Base-by-base conservation (phyloP, 2,888 invertebrate species). In the Capitulum mitella region DNA sequence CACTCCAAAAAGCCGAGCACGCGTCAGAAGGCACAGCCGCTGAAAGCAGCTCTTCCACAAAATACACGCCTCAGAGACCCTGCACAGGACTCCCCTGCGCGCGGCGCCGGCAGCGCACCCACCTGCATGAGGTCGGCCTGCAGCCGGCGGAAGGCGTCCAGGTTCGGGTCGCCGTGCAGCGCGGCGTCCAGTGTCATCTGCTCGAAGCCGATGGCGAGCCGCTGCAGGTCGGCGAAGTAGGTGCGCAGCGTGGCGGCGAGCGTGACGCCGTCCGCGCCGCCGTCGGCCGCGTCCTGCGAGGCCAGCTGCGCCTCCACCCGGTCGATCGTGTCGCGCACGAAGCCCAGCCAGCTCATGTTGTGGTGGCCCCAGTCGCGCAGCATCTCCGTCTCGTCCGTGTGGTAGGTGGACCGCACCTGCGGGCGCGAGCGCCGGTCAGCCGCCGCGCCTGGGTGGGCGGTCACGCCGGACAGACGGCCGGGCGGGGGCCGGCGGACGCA, bases 291-390 rank as follows among this genome's bases (percentile, higher is more conserved):
- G 40, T 70, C 37, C 29, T 40, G 37, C 37, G 37, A 8, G 8
- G 37, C 70, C 70, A 40, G 37, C 40, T 70, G 37, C 37, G 70
- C 37, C 40, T 70, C 70, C 70, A 40, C 40, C 70, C 40, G 70
- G 37, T 37, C 70, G 70, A 70, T 70, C 22, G 70, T 40, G 16
- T 22, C 70, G 37, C 70, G 70, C 70, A 70, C 70, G 70, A 70
- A 70, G 70, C 70, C 40, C 8, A 70, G 70, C 70, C 70, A 70
- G 70, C 70, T 70, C 70, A 70, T 70, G 70, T 70, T 70, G 70
- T 70, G 70, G 70, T 70, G 70, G 37, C 70, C 70, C 70, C 70
- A 70, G 70, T 70, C 70, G 26, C 70, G 70, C 70, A 70, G 37
- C 70, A 70, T 70, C 40, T 70, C 70, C 22, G 40, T 12, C 70